Base-by-base conservation (phyloP, 2,113 vertebrate species). In the Neolamprologus devosi region DNA sequence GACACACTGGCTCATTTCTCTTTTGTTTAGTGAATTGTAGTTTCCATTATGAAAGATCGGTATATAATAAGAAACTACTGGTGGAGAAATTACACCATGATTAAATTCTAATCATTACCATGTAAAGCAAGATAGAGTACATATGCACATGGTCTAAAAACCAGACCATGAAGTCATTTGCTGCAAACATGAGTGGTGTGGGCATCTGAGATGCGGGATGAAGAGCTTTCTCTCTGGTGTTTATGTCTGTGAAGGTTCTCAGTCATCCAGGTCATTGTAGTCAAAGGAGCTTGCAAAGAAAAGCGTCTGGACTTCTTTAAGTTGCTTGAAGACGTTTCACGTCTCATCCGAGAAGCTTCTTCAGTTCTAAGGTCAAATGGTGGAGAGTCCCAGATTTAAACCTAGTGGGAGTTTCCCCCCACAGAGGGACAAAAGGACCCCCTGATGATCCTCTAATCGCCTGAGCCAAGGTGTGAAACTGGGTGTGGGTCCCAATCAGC, bases 251-350 rank as follows among this genome's bases (percentile, higher is more conserved):
- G 5, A 13, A 42, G 12, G 42, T 45, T 45, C 42, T 45, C 42
- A 45, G 42, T 45, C 42, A 14, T 45, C 12, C 2, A 14, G 12
- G 3, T 45, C 42, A 14, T 45, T 0, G 3, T 45, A 14, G 42
- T 45, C 42, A 45, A 40, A 40, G 37, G 37, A 42, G 12, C 13
- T 45, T 7, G 42, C 0, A 45, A 45, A 45, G 42, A 7, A 14
- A 45, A 45, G 1, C 3, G 1, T 45, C 13, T 7, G 42, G 42
- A 45, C 12, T 14, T 45, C 42, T 45, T 45, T 45, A 45, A 45
- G 42, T 45, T 45, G 0, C 40, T 42, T 42, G 12, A 42, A 42
- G 12, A 13, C 42, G 6, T 42, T 42, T 42, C 40, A 42, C 12
- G 0, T 42, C 37, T 42, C 40, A 42, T 45, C 42, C 5, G 0